Evolutionary conservation across 1,140 invertebrate species (phyloP), one percentile per base, ranked within the genome.

Genomic region (Phymastichus coffea): DNA sequence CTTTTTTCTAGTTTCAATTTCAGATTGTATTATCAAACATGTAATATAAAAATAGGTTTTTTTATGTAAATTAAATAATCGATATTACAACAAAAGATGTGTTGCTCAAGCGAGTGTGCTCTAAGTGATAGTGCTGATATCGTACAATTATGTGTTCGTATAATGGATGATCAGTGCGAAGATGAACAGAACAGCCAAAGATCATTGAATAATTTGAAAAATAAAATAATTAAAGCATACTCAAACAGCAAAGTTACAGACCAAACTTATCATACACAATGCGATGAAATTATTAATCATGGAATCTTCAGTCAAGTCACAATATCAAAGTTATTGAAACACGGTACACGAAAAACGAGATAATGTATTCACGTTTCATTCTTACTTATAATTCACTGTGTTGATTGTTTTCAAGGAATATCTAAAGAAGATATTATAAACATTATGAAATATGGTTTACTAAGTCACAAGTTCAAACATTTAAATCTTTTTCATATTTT

Each of bases 381-480:
- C 23, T 25, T n/a, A n/a, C n/a, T n/a, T n/a, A n/a, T 9, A 23
- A 47, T 35, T 17, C 22, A 35, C 41, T 41, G 23, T 58, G 49
- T 33, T 6, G 35, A 44, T 1, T 30, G n/a, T 41, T 59, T 64
- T 63, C 52, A 33, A 70, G 68, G 61, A 2, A 66, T 66, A 55
- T 40, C 60, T 4, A 14, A 28, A 12, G 26, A 56, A 23, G 44
- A 4, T 6, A 65, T 70, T n/a, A 33, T 69, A 15, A 69, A 63
- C 47, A 61, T 61, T 19, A 66, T 70, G 56, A 70, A 70, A 46
- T 63, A 56, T 25, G 68, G 68, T 20, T 43, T 70, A 2, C 12
- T 53, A 17, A 48, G 37, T 43, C 63, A 69, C n/a, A 46, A 8
- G 6, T n/a, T 10, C 3, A 43, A 48, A 14, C 65, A 69, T 47